Conservation (phyloP, 2,113 vertebrate species). For the Upupa epops region DNA sequence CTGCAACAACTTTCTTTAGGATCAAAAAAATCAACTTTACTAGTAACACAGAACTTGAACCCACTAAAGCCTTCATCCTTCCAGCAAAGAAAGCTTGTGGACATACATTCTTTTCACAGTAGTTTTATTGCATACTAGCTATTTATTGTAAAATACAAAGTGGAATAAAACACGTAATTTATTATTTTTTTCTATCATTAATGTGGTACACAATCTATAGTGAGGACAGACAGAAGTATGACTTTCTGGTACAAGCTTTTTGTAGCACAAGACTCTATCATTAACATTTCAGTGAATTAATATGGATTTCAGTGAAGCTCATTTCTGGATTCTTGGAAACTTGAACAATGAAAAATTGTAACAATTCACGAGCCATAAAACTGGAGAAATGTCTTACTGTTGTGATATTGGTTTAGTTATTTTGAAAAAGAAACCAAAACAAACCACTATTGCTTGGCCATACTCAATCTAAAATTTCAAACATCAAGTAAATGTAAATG, state of each 20-base stretch:
- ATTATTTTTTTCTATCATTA: background rate
- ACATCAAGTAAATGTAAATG: background rate
- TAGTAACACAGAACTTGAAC: background rate
- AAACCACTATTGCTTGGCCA: background rate
- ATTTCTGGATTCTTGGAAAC: background rate
- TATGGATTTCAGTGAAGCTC: background rate
- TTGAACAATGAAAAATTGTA: background rate
- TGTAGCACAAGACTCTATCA: background rate
- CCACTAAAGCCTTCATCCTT: background rate
- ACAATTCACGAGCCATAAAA: background rate
- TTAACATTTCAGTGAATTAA: background rate
- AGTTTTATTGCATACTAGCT: background rate
- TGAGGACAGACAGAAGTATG: background rate
- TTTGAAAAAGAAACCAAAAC: background rate
- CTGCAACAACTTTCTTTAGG: background rate
- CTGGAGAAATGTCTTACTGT: background rate
- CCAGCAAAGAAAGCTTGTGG: background rate
- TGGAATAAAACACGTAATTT: background rate
- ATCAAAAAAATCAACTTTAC: background rate
- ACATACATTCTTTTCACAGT: background rate
- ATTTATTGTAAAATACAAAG: background rate
- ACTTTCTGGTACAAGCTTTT: background rate
- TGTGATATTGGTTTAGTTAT: background rate
- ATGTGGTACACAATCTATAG: background rate
- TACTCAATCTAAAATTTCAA: background rate